These are phyloP conservation scores for Dendrolimus punctatus DNA, from an alignment of 1,140 invertebrate genomes.

Conservation along the genomic window DNA sequence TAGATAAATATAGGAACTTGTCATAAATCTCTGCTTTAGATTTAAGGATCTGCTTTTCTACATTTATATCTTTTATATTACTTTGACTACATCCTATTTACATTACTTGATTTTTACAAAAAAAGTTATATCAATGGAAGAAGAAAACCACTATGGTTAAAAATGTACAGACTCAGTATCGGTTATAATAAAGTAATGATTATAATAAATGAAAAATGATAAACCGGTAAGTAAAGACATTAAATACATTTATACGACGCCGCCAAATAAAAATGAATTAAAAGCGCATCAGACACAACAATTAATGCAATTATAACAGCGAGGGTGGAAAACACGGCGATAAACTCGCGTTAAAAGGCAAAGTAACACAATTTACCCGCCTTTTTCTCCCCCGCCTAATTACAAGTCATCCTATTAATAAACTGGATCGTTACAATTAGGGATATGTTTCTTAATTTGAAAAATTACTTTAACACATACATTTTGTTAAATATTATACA, in stretches of 20 bases:
- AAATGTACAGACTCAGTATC: too few species aligned
- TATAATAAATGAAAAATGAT: background rate
- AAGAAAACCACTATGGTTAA: too few species aligned
- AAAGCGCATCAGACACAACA: slow-evolving; percentile 47
- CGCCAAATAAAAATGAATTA: slow-evolving; percentile 31
- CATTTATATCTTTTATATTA: too few species aligned
- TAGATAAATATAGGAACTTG: too few species aligned
- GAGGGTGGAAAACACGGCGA: slow-evolving; percentile 51
- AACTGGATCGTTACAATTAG: slow-evolving; percentile 61
- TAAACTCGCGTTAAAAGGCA: slow-evolving; percentile 54
- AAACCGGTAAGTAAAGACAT: background rate
- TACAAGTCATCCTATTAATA: slow-evolving; percentile 66
- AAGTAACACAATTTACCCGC: slow-evolving; percentile 62
- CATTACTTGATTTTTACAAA: too few species aligned
- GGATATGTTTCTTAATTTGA: slow-evolving; percentile 29
- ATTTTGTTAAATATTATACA: too few species aligned
- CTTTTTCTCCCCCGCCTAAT: slow-evolving; percentile 65
- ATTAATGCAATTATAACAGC: slow-evolving; percentile 60
- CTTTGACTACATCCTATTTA: too few species aligned
- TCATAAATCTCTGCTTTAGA: too few species aligned
- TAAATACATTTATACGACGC: background rate
- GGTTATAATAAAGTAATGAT: too few species aligned
- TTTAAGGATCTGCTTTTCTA: too few species aligned
- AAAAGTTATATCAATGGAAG: too few species aligned
- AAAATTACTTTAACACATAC: background rate